Conservation (phyloP, 2,888 invertebrate genomes). For the Keiferia lycopersicella region DNA sequence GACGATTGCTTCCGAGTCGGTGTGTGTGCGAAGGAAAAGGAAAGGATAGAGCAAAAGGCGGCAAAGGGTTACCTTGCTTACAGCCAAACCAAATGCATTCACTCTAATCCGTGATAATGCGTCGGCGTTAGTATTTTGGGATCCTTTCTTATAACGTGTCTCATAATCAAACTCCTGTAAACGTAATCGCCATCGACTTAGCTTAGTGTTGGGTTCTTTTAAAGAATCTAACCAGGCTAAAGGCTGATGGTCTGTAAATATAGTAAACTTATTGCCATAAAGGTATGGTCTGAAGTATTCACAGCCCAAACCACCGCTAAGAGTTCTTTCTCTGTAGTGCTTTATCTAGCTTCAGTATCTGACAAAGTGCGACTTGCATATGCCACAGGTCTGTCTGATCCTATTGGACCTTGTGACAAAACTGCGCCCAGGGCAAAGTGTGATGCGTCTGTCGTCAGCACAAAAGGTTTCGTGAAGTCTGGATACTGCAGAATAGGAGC, state of each 20-base stretch:
- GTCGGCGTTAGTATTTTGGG: constrained; percentile 25
- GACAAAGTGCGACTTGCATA: constrained; percentile 17
- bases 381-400: constrained; percentile 33
- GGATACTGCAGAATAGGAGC: constrained; percentile 27
- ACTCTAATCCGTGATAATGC: constrained; percentile 22
- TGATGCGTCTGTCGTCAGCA: constrained; percentile 42
- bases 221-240: constrained; percentile 30
- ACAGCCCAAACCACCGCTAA: neutral
- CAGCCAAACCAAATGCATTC: constrained; percentile 2
- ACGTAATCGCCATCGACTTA: neutral
- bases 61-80: too few relatives aligned
- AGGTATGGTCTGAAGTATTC: constrained; percentile 29
- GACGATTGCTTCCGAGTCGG: too few relatives aligned
- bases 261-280: constrained; percentile 35
- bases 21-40: too few relatives aligned
- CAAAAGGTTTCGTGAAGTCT: constrained; percentile 32
- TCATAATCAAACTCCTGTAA: constrained; percentile 4
- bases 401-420: constrained; percentile 35
- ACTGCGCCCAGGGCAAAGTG: constrained; percentile 38
- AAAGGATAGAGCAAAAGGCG: too few relatives aligned
- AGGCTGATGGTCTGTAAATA: constrained; percentile 33
- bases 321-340: constrained; percentile 23
- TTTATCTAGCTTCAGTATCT: constrained; percentile 15
- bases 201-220: constrained; percentile 32
- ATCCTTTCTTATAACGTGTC: constrained; percentile 19